These are phyloP conservation scores for Sprattus sprattus DNA, from an alignment of 2,113 vertebrate genomes.

Conservation along the genomic window DNA sequence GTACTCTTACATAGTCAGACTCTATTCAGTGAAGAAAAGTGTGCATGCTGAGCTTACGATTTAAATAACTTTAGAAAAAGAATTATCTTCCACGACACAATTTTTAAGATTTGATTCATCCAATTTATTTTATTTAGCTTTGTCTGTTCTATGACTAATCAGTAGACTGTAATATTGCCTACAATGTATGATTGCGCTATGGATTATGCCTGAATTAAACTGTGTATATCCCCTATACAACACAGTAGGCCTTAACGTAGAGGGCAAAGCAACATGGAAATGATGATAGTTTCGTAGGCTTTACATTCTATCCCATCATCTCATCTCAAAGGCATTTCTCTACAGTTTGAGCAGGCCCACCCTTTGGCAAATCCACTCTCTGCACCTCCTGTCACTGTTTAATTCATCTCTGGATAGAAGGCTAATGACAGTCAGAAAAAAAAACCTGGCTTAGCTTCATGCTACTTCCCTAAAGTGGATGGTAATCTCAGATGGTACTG, in stretches of 20 bases:
- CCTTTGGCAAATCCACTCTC: conserved; percentile 15
- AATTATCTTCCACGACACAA: too few species aligned
- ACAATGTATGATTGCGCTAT: neutral
- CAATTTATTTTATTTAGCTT: neutral
- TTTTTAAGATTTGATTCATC: neutral
- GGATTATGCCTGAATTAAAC: neutral
- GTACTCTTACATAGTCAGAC: too few species aligned
- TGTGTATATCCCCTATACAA: neutral
- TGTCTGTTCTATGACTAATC: neutral
- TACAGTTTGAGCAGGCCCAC: conserved; percentile 7
- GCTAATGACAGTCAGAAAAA: neutral
- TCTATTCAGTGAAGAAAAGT: too few species aligned
- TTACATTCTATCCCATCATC: neutral
- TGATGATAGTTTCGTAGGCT: neutral
- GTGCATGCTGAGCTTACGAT: too few species aligned
- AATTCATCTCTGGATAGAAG: neutral
- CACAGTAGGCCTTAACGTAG: neutral
- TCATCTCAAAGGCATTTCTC: conserved; percentile 29
- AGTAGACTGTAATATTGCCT: neutral
- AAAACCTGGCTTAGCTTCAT: conserved; percentile 9
- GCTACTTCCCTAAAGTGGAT: conserved; percentile 11
- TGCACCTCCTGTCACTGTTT: neutral
- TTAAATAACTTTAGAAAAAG: too few species aligned
- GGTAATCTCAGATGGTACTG: conserved; percentile 9
- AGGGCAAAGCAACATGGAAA: conserved; percentile 2